Base-by-base conservation (phyloP, 2,113 vertebrate species). In the Chaetodon trifascialis region DNA sequence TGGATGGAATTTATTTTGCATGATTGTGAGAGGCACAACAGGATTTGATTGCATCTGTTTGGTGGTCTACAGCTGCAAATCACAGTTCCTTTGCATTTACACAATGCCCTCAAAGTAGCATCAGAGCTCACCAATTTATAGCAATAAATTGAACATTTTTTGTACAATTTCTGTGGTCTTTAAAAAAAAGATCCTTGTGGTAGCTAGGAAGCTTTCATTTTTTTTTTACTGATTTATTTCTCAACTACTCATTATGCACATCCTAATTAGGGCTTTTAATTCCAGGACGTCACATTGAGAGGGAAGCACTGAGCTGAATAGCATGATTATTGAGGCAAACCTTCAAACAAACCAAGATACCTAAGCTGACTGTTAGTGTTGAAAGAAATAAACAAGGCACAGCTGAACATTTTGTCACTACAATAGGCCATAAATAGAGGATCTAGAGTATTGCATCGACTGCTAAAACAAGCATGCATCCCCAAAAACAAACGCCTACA, bases 41-140 rank as follows among this genome's bases (percentile, higher is more conserved):
- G 73, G 17, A 58, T 56, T 49, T 71, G 66, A 70, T 82, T 70
- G 73, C 58, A 8, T 49, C 59, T 42, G 42, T 34, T 16, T 56
- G n/a, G n/a, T 34, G 58, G 30, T 63, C 54, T 58, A 40, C 80
- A 71, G 80, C 52, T 71, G 59, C 52, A 58, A 40, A 64, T 64
- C 49, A 38, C 7, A 25, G 38, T 62, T 69, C 11, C 49, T 62
- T 82, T 47, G 36, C 19, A 25, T 56, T 11, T 44, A 42, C n/a
- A 17, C 19, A 52, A 44, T 25, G 8, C n/a, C 34, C 5, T 70
- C 34, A 51, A 19, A 19, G 40, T 59, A 1, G 38, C 30, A n/a
- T 40, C 8, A 17, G 16, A 6, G 17, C 65, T 17, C 17, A 19
- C 15, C 23, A 25, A 11, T 16, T 1, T 2, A 25, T 23, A 40